Conservation (phyloP, 1,140 invertebrate genomes). For the Anastrepha obliqua region DNA sequence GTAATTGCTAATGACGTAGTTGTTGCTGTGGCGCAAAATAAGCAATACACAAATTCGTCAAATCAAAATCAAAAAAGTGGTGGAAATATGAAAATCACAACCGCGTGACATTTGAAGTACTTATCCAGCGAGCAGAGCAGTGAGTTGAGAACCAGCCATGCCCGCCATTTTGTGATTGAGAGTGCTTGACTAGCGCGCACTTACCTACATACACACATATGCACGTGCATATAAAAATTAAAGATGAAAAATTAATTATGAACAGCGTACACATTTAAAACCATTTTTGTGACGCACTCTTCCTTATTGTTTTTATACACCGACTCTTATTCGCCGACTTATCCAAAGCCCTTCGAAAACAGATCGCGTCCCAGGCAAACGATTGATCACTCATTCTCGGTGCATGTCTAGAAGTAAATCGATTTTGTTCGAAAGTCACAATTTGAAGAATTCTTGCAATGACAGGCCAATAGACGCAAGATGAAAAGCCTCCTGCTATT, state of each 20-base stretch:
- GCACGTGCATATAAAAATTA: neutral
- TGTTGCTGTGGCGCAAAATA: neutral
- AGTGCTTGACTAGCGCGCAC: neutral
- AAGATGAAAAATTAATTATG: neutral
- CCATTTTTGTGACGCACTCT: no score
- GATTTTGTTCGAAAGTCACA: constrained; percentile 20
- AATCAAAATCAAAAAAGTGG: neutral
- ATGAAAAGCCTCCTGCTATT: constrained; percentile 44
- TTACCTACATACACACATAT: neutral
- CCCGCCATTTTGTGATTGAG: constrained; percentile 17
- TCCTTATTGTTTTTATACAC: no score
- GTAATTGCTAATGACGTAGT: constrained; percentile 24
- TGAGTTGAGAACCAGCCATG: neutral
- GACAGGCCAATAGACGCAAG: constrained; percentile 20
- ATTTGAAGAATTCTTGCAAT: constrained; percentile 15
- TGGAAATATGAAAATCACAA: constrained; percentile 31
- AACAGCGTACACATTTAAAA: no score
- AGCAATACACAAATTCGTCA: neutral
- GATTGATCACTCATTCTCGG: constrained; percentile 12
- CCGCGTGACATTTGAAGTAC: constrained; percentile 23
- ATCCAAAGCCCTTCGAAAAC: neutral
- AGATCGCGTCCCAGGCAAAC: neutral
- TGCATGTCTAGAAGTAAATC: constrained; percentile 24
- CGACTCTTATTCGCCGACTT: neutral
- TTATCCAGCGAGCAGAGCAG: neutral